Conservation (phyloP, 2,888 invertebrate species). For the Eumerus sabulonum region DNA sequence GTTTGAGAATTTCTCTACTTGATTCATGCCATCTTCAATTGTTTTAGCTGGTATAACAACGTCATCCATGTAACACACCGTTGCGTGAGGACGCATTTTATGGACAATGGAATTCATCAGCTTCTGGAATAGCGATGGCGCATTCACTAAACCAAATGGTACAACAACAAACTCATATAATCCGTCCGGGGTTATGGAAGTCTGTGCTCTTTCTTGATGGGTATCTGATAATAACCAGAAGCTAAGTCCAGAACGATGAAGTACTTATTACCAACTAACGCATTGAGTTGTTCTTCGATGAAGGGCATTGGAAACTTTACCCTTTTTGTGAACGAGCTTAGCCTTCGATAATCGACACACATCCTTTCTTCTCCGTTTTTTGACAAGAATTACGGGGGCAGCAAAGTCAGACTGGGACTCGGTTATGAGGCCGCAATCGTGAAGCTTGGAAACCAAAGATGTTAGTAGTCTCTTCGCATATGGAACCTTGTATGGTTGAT, state of each 20-base stretch:
- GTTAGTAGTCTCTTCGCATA: conserved; percentile 18
- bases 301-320: conserved; percentile 11
- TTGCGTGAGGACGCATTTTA: conserved; percentile 6
- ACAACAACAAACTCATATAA: conserved; percentile 18
- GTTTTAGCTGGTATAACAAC: conserved; percentile 10
- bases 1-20: conserved; percentile 6
- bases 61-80: conserved; percentile 21
- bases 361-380: conserved; percentile 27
- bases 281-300: conserved; percentile 16
- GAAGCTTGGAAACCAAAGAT: background rate
- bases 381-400: conserved; percentile 14
- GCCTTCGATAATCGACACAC: conserved; percentile 10
- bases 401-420: conserved; percentile 28
- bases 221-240: conserved; percentile 28
- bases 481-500: conserved; percentile 21
- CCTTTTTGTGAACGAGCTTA: background rate
- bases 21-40: background rate
- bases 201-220: conserved; percentile 11
- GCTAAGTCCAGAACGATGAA: conserved; percentile 18
- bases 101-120: conserved; percentile 10
- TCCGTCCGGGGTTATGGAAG: conserved; percentile 26
- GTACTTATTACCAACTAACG: background rate
- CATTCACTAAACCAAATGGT: conserved; percentile 23
- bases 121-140: conserved; percentile 19
- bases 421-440: background rate